These are phyloP conservation scores for Sebastes dallii DNA, from an alignment of 2,797 vertebrate species.

Conservation along the genomic window DNA sequence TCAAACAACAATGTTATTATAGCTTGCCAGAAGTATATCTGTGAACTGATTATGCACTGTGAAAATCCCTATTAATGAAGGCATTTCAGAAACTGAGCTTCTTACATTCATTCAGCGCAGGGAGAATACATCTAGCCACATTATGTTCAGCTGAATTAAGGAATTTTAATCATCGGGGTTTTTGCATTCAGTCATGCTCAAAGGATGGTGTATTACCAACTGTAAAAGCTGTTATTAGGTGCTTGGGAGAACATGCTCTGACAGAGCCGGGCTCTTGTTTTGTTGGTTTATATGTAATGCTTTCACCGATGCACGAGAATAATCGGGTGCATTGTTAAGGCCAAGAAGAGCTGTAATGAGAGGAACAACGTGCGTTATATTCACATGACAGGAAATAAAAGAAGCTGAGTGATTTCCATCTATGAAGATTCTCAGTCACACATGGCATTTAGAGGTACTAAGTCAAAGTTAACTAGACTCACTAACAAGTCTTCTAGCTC, in stretches of 20 bases:
- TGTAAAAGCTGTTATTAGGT: slow-evolving; percentile 55
- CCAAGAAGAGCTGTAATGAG: neutral
- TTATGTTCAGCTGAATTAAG: slow-evolving; percentile 55
- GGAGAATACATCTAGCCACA: slow-evolving; percentile 53
- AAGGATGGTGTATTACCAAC: slow-evolving; percentile 49
- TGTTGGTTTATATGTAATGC: slow-evolving; percentile 28
- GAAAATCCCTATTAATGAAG: slow-evolving; percentile 66
- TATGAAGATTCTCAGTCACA: neutral
- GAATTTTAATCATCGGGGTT: slow-evolving; percentile 56
- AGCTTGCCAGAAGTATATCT: slow-evolving; percentile 47
- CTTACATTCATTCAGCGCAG: slow-evolving; percentile 52
- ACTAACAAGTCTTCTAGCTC: neutral
- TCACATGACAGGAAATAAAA: neutral
- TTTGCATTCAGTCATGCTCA: slow-evolving; percentile 60
- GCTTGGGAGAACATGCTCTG: slow-evolving; percentile 26
- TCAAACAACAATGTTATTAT: slow-evolving; percentile 57
- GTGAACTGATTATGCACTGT: slow-evolving; percentile 60
- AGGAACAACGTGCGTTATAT: neutral
- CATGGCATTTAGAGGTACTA: neutral
- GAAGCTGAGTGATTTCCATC: neutral
- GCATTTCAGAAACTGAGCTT: slow-evolving; percentile 59
- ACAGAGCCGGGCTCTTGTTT: slow-evolving; percentile 31
- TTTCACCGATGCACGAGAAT: slow-evolving; percentile 36
- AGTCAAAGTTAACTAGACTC: neutral
- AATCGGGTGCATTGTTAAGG: neutral